phyloP scores from a whole-genome alignment of 2,888 invertebrate genomes.

The Sipha maydis region DNA sequence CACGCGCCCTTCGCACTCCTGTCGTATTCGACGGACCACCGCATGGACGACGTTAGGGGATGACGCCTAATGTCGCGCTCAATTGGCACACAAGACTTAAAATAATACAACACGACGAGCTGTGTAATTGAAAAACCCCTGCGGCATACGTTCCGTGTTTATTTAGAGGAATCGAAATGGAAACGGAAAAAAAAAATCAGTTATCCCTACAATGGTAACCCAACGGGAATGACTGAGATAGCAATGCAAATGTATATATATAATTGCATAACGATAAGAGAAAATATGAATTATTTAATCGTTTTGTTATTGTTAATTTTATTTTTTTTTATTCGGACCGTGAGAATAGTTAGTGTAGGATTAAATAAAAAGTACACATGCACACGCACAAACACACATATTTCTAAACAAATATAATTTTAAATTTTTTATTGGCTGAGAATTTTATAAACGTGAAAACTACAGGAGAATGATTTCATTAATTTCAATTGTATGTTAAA shows the following conservation, averaged over 20 bases:
- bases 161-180: constrained; percentile 40
- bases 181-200: constrained; percentile 30
- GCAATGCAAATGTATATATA: background rate
- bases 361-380: background rate
- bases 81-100: constrained; percentile 40
- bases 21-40: constrained; percentile 9
- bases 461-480: too few relatives aligned
- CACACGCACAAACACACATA: too few relatives aligned
- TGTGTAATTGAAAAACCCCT: constrained; percentile 39
- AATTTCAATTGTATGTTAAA: too few relatives aligned
- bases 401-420: background rate
- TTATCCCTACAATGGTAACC: background rate
- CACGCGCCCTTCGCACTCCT: constrained; percentile 37
- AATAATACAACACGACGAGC: constrained; percentile 28
- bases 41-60: background rate
- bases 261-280: background rate
- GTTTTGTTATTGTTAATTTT: background rate
- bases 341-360: background rate
- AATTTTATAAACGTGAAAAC: background rate
- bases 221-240: background rate
- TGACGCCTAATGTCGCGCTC: constrained; percentile 45
- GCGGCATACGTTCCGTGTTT: constrained; percentile 56
- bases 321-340: constrained; percentile 7
- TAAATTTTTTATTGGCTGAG: background rate
- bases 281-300: constrained; percentile 13